phyloP scores from a whole-genome alignment of 1,140 invertebrate species.

The Adelges cooleyi region DNA sequence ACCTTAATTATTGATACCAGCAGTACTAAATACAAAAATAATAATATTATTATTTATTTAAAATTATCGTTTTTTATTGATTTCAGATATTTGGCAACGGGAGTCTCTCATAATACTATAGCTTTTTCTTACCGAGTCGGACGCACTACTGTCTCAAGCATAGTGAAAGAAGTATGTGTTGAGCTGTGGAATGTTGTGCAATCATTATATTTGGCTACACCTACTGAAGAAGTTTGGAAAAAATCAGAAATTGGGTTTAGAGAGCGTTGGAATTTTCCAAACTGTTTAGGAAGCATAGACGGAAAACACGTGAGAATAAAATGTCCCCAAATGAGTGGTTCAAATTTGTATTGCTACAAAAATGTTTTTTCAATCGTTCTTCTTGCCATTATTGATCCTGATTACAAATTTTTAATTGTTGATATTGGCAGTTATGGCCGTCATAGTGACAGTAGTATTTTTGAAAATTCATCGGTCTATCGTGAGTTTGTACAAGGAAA shows the following conservation, averaged over 20 bases:
- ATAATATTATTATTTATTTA: not conserved
- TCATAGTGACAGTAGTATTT: constrained; percentile 14
- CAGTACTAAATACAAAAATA: not conserved
- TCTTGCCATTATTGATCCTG: constrained; percentile 38
- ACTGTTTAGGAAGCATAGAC: constrained; percentile 38
- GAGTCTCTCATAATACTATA: constrained; percentile 26
- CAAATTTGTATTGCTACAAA: constrained; percentile 22
- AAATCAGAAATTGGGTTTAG: constrained; percentile 38
- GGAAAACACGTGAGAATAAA: constrained; percentile 39
- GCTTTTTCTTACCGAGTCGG: constrained; percentile 24
- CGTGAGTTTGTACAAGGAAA: not conserved
- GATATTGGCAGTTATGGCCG: constrained; percentile 39
- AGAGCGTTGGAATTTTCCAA: constrained; percentile 34
- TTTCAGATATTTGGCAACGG: constrained; percentile 29
- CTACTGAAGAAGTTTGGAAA: constrained; percentile 15
- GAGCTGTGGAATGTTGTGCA: not conserved
- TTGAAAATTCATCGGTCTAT: constrained; percentile 12
- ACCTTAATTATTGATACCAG: too few relatives aligned
- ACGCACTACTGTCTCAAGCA: constrained; percentile 3
- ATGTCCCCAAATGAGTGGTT: constrained; percentile 37
- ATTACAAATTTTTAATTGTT: constrained; percentile 39
- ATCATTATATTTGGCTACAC: not conserved
- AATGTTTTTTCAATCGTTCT: constrained; percentile 30
- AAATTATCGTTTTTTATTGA: not conserved
- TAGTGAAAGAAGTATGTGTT: constrained; percentile 20